Evolutionary conservation across 2,113 vertebrate species (phyloP).

Genomic region (Alethe diademata): DNA sequence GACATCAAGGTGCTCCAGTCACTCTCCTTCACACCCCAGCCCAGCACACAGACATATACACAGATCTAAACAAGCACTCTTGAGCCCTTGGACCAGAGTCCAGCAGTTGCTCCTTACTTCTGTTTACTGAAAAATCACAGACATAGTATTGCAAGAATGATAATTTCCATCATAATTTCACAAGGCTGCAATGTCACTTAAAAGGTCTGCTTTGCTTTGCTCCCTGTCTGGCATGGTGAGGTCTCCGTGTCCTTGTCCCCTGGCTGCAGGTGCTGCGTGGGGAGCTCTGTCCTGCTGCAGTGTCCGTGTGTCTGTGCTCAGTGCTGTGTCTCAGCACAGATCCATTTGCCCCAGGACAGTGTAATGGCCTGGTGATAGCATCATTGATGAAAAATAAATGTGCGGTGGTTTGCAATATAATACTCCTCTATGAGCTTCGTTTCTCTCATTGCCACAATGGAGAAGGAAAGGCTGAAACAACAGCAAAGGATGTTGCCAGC

Average conservation of each 20-base stretch:
- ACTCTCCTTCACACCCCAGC: not conserved
- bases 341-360: not conserved
- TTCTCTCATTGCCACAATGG: not conserved
- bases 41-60: not conserved
- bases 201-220: not conserved
- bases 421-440: not conserved
- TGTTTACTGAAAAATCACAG: not conserved
- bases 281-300: not conserved
- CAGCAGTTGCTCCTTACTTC: not conserved
- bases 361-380: not conserved
- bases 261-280: rapidly evolving
- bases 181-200: rapidly evolving
- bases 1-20: not conserved
- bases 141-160: not conserved
- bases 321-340: not conserved
- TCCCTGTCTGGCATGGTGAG: not conserved
- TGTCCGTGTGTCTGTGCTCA: rapidly evolving
- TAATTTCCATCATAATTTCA: not conserved
- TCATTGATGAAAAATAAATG: not conserved
- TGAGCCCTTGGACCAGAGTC: not conserved
- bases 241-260: rapidly evolving
- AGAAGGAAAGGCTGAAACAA: not conserved
- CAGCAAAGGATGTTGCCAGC: not conserved
- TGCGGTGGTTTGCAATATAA: not conserved
- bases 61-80: not conserved